Evolutionary conservation across 2,888 invertebrate genomes (phyloP).

Genomic region (Tholera decimalis): DNA sequence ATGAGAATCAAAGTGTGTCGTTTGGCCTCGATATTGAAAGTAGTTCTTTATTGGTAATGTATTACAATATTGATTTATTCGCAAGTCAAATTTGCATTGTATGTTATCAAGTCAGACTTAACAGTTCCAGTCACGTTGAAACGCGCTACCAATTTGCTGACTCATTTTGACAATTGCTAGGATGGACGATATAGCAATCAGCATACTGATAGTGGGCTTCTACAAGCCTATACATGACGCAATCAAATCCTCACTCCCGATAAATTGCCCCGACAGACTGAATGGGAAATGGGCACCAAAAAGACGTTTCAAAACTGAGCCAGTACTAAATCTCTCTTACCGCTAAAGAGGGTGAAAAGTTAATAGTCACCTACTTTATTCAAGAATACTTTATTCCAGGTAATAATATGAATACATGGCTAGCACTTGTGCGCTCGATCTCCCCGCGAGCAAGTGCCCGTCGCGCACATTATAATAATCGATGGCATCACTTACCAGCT

Average conservation of each 20-base stretch:
- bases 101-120: constrained; percentile 6
- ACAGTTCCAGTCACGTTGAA: constrained; percentile 10
- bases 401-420: constrained; percentile 53
- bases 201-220: constrained; percentile 24
- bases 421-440: constrained; percentile 62
- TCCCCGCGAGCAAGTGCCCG: constrained; percentile 65
- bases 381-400: constrained; percentile 40
- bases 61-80: not conserved
- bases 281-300: constrained; percentile 10
- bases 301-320: constrained; percentile 6
- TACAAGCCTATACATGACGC: constrained; percentile 26
- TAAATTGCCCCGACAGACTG: constrained; percentile 6
- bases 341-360: constrained; percentile 35
- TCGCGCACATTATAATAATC: constrained; percentile 78
- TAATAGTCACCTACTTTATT: constrained; percentile 44
- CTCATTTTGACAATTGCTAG: constrained; percentile 24
- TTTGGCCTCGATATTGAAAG: constrained; percentile 27
- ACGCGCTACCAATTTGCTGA: constrained; percentile 18
- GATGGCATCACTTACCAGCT: constrained; percentile 79
- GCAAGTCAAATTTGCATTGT: constrained; percentile 4
- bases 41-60: constrained; percentile 2
- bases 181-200: constrained; percentile 31
- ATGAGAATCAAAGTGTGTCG: constrained; percentile 8
- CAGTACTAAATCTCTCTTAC: constrained; percentile 27
- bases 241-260: constrained; percentile 29